Evolutionary conservation across 2,888 invertebrate species (phyloP), one percentile per base, ranked within the genome.

Genomic region (Galerucella pusilla): DNA sequence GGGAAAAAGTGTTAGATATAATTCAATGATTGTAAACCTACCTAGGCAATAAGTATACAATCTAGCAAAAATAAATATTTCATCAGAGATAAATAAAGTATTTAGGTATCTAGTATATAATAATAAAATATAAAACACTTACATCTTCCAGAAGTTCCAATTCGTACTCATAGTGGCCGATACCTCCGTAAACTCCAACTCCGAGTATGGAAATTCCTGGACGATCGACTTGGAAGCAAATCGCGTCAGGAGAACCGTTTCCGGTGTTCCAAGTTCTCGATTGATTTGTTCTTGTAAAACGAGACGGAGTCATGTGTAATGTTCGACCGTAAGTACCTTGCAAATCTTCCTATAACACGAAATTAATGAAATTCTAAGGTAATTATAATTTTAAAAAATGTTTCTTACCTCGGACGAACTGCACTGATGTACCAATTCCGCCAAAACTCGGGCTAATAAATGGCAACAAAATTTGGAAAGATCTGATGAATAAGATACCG

Each of bases 181-280:
- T 92, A 0, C 98, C 98, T 0, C 96, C 95, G 86, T 96, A 99
- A 46, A 98, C 93, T 82, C 94, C 94, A 4, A 95, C 95, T 0
- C 98, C 99, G 45, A 95, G 95, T 59, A 99, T 91, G 35, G 95
- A 93, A 65, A 98, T 93, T 2, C 98, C 98, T 0, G 94, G 90
- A 25, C 94, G 91, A 88, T 99, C 98, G 11, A 98, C 97, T 52
- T 94, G 93, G 85, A 98, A 97, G 83, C 96, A 96, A 83, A 99
- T 95, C 0, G 98, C 98, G 88, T 99, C 99, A 0, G 98, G 97
- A 11, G 97, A 97, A 46, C 98, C 98, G 86, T 97, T 97, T 4
- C 98, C 97, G 0, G 98, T 97, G 86, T 98, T 98, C 99, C 99
- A 99, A 0, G 96, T 95, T 63, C 97, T 92, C 67, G 94, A 94